Conservation (phyloP, 2,113 vertebrate species). For the Xiphophorus maculatus region DNA sequence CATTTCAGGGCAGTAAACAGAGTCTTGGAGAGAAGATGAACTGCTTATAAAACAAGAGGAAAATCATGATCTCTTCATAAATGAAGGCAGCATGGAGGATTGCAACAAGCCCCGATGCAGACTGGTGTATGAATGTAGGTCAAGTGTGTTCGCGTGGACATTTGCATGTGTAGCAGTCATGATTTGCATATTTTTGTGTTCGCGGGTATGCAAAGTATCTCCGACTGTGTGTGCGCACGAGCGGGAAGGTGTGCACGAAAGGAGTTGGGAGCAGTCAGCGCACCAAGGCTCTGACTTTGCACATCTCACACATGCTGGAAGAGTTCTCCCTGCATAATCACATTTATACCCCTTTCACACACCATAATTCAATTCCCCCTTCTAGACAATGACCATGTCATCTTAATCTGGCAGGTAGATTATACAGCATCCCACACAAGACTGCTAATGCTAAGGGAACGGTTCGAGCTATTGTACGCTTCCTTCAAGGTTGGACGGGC, state of each 20-base stretch:
- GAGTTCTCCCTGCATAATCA: constrained; percentile 74
- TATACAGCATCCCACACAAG: constrained; percentile 75
- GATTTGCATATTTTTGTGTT: constrained; percentile 44
- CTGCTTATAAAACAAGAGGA: constrained; percentile 30
- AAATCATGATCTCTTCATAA: constrained; percentile 17
- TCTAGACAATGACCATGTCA: constrained; percentile 81
- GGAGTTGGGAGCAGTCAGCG: constrained; percentile 13
- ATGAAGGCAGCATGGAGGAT: constrained; percentile 11
- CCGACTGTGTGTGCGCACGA: constrained; percentile 14
- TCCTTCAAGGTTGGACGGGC: constrained; percentile 72
- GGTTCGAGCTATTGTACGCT: constrained; percentile 65
- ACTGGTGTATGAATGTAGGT: constrained; percentile 18
- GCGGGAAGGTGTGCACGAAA: constrained; percentile 13
- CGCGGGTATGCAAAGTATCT: constrained; percentile 49
- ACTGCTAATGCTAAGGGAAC: constrained; percentile 72
- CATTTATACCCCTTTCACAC: constrained; percentile 79
- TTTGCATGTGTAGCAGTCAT: constrained; percentile 31
- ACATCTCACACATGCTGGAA: constrained; percentile 61
- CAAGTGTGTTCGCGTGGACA: constrained; percentile 20
- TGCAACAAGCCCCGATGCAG: constrained; percentile 14
- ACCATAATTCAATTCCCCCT: constrained; percentile 79
- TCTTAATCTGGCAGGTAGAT: constrained; percentile 83
- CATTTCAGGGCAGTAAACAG: constrained; percentile 30
- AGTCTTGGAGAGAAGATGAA: constrained; percentile 24
- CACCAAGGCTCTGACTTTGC: constrained; percentile 60